Percentiles rank a stretch among this genome's conserved stretches.
Conservation (phyloP, 2,888 invertebrate genomes). For the Pterostichus niger region DNA sequence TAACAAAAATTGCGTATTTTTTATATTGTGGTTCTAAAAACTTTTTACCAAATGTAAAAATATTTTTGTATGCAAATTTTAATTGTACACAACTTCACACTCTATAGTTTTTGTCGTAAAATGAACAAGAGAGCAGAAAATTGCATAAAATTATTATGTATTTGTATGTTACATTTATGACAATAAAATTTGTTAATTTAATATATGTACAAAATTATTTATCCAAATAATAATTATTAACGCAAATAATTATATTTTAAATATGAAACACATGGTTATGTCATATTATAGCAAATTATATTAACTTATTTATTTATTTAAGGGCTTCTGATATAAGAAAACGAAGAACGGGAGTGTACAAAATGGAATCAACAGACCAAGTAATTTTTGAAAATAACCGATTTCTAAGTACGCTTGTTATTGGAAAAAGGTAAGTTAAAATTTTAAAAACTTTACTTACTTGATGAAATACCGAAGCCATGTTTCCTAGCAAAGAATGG, state of each 20-base stretch:
- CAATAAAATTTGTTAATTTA: constrained; percentile 23
- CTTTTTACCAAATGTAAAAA: too few relatives aligned
- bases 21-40: too few relatives aligned
- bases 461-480: constrained; percentile 38
- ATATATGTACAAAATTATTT: constrained; percentile 19
- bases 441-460: constrained; percentile 52
- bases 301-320: constrained; percentile 62
- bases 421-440: constrained; percentile 75
- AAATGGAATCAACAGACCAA: constrained; percentile 74
- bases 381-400: constrained; percentile 75
- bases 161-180: constrained; percentile 13
- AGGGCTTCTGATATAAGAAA: constrained; percentile 70
- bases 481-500: constrained; percentile 18
- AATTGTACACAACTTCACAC: too few relatives aligned
- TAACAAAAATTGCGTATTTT: too few relatives aligned
- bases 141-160: too few relatives aligned
- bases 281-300: constrained; percentile 9
- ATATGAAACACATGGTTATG: constrained; percentile 27
- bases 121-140: too few relatives aligned
- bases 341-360: constrained; percentile 74
- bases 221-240: constrained; percentile 18
- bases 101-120: too few relatives aligned
- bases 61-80: too few relatives aligned
- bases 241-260: constrained; percentile 29
- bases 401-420: constrained; percentile 75